Evolutionary conservation across 2,113 vertebrate species (phyloP).

Genomic region (Gorilla gorilla): DNA sequence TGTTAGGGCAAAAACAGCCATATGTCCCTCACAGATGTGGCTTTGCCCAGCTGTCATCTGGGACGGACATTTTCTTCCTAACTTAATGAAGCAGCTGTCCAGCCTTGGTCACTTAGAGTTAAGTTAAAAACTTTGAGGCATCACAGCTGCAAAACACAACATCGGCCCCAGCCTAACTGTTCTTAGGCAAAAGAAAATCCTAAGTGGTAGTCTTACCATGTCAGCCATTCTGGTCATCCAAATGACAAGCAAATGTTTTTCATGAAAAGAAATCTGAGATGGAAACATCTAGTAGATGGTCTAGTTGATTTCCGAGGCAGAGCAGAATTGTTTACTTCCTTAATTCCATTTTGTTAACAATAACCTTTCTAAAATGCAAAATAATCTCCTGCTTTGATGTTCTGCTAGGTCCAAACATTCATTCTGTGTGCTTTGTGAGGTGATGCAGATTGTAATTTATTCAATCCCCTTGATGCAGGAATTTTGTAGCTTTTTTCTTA

Average conservation of each 20-base stretch:
- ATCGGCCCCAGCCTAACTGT: not conserved
- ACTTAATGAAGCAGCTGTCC: not conserved
- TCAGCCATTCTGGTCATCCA: not conserved
- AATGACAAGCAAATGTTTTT: conserved; percentile 52
- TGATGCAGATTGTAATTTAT: not conserved
- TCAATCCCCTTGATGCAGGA: not conserved
- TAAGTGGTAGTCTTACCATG: not conserved
- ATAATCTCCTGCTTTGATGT: conserved; percentile 22
- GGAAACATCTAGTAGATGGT: not conserved
- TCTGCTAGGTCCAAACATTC: not conserved
- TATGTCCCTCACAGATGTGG: not conserved
- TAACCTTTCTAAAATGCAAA: conserved; percentile 20
- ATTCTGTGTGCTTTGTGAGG: not conserved
- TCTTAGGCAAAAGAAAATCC: not conserved
- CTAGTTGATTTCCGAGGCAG: not conserved
- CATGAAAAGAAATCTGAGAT: conserved; percentile 37
- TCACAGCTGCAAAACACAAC: not conserved
- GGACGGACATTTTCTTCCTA: not conserved
- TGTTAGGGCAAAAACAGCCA: not conserved
- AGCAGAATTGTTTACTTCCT: conserved; percentile 10
- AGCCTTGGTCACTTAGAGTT: not conserved
- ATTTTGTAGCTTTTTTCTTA: not conserved
- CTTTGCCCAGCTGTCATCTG: not conserved
- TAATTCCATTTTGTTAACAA: not conserved
- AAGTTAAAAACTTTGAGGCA: not conserved